Base-by-base conservation (phyloP, 2,113 vertebrate species). In the Myotis lucifugus region DNA sequence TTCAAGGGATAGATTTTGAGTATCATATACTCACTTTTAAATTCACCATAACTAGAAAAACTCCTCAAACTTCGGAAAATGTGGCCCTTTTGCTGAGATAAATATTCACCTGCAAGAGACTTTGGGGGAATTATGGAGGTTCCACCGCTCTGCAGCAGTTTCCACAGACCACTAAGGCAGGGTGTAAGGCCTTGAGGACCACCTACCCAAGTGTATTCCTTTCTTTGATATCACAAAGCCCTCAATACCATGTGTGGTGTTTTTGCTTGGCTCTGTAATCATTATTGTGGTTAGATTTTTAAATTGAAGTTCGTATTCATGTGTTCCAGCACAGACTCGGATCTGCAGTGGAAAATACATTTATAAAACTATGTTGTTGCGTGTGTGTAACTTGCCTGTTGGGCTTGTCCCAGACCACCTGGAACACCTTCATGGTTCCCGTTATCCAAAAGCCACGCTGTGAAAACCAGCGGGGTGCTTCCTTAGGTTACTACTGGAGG, bases 331-430 rank as follows among this genome's bases (percentile, higher is more conserved):
- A 29, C 34, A 83, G 50, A 50, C 74, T 95, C n/a, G 82, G 70
- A 46, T 85, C 50, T 66, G 27, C 85, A 92, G 85, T 95, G 88
- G 96, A 96, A 96, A 97, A 95, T 54, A 91, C 92, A 86, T 96
- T 97, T 95, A 48, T 85, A 78, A 93, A 96, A 95, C 69, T 88
- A 54, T 69, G 69, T 88, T 84, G 78, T 79, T 95, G n/a, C 19
- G 0, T 79, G 82, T 88, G 34, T 76, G 56, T 61, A 90, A 64
- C 90, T 93, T 66, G 73, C 54, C 76, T 84, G 50, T 90, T 78
- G 93, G 96, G 61, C 56, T 95, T 50, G 50, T 17, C 88, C 90
- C 67, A 96, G 95, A 94, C 93, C 95, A 91, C 95, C 96, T 97
- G 88, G 95, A 90, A 90, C 59, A 92, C 95, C 93, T 96, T 88